Base-by-base conservation (phyloP, 2,888 invertebrate genomes). In the Balanococcus diminutus region DNA sequence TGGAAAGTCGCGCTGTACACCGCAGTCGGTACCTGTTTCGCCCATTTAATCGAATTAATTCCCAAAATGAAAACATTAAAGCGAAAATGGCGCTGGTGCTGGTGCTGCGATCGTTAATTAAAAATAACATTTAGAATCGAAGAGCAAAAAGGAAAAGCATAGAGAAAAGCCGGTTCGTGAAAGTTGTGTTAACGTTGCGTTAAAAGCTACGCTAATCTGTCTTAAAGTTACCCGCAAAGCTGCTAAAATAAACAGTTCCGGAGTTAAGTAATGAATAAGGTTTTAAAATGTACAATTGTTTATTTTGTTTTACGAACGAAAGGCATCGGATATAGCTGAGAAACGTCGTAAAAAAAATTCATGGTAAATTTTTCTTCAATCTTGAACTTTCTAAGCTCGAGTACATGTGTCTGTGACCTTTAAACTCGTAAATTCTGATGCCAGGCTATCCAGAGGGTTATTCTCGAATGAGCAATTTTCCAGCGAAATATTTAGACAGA, bases 191-290 rank as follows among this genome's bases (percentile, higher is more conserved):
- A 67, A 67, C 61, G 61, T 67, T 67, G 61, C 61, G 61, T 67
- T 67, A 67, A 67, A 67, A 67, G 61, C 61, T 28, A 67, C 61
- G 61, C 61, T 67, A 67, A 67, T 67, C 61, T 67, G 61, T 67
- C 61, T 67, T 67, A 67, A 67, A 67, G 61, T 67, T 67, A 67
- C 61, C 61, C 61, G 28, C 61, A 67, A 67, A 67, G 61, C 61
- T 67, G 61, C 9, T 25, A 67, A 67, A 67, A 67, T 67, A 67
- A 67, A 67, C 61, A 67, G 61, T 67, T 25, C 61, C 25, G 61
- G 61, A 67, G 61, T 67, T 67, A 67, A 67, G 25, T 67, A 25
- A 67, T 67, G 25, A 25, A 25, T 19, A 25, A 67, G 25, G 61
- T 67, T 67, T 67, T 25, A 67, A 25, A 67, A 67, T 67, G 61